Base-by-base conservation (phyloP, 2,797 vertebrate species). In the Aeoliscus strigatus region DNA sequence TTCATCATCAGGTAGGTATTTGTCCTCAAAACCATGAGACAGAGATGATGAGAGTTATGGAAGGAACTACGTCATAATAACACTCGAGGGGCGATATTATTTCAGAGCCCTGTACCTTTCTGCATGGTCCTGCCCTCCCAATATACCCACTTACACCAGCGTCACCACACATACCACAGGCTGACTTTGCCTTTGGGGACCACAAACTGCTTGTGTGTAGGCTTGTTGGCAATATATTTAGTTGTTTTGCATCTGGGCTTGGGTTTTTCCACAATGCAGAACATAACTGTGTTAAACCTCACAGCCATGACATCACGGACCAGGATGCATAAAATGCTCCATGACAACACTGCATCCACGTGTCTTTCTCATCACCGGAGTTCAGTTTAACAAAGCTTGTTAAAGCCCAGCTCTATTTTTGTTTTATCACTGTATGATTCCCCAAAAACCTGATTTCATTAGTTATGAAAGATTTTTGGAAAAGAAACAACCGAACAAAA, bases 221-320 rank as follows among this genome's bases (percentile, higher is more conserved):
- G 27, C 51, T 50, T 39, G 27, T 37, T 36, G 39, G 40, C 34
- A 50, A 50, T 43, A 33, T 27, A 28, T 11, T 11, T 44, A 61
- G 31, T 28, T 27, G 34, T 39, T 43, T 51, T 67, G 51, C 54
- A 46, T 52, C 34, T n/a, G 39, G 0, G 6, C 33, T 69, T 69
- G 70, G 71, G 68, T 46, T 38, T 63, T 66, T 59, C 51, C 64
- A 26, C 24, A 23, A 18, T 24, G 27, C 11, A 33, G 32, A 57
- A 47, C 27, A 25, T 39, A 53, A 57, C 27, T 9, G 24, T 16
- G 55, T 51, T 35, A 31, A 55, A 29, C 29, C 48, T 44, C 24
- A 41, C 59, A 75, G 68, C 66, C 72, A 42, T 82, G 64, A 80
- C 73, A 59, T 80, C 66, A 79, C 60, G 40, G 15, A 1, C 18